These are phyloP conservation scores for Biston betularia DNA, from an alignment of 2,888 invertebrate species.

Conservation along the genomic window DNA sequence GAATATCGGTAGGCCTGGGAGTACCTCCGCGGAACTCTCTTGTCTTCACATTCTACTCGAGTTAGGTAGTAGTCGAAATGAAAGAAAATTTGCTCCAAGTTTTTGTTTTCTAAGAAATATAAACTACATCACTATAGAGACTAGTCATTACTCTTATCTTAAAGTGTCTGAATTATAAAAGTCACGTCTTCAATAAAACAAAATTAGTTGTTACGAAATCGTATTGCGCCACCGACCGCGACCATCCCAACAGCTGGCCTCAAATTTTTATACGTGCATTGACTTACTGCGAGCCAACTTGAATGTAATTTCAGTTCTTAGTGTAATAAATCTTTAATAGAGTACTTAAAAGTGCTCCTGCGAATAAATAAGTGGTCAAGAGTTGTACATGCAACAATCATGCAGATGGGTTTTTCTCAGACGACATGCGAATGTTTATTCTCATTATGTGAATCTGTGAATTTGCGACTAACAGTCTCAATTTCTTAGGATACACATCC, in stretches of 20 bases:
- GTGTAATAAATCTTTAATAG: constrained; percentile 41
- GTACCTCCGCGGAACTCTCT: constrained; percentile 5
- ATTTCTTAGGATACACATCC: no score
- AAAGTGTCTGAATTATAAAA: constrained; percentile 45
- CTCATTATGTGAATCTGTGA: not conserved
- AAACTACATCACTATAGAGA: not conserved
- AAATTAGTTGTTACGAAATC: constrained; percentile 64
- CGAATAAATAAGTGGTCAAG: constrained; percentile 33
- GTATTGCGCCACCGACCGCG: constrained; percentile 55
- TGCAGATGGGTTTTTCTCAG: constrained; percentile 24
- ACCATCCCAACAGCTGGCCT: constrained; percentile 52
- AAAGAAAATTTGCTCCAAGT: constrained; percentile 33
- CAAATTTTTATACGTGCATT: constrained; percentile 60
- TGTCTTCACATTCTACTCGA: constrained; percentile 22
- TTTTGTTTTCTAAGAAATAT: constrained; percentile 42
- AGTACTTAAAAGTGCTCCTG: constrained; percentile 36
- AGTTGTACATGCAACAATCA: constrained; percentile 23
- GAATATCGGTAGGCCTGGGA: constrained; percentile 40
- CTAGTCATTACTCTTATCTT: constrained; percentile 5
- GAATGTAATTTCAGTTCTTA: constrained; percentile 40
- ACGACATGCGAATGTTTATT: constrained; percentile 22
- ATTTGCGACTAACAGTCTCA: no score
- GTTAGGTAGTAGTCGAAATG: constrained; percentile 22
- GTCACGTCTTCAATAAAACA: constrained; percentile 61
- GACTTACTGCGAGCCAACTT: constrained; percentile 48